A percentile compares a stretch with the other conserved stretches of the same genome.
phyloP scores from a whole-genome alignment of 2,888 invertebrate species.

The Ophion ellenae region DNA sequence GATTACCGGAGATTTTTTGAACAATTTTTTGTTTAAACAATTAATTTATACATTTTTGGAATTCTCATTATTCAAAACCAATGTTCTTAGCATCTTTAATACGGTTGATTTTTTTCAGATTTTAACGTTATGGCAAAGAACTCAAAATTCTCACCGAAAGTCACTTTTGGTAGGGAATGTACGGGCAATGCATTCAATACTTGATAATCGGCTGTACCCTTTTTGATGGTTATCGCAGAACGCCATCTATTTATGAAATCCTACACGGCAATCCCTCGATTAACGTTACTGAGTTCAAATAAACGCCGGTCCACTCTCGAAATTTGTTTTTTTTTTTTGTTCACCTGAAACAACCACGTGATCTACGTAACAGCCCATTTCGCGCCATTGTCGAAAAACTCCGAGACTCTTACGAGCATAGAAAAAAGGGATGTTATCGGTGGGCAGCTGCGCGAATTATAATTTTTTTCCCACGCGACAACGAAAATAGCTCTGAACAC shows the following conservation, averaged over 20 bases:
- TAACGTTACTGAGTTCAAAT: neutral
- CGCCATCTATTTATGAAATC: neutral
- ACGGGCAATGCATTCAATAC: too few species aligned
- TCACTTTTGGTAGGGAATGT: too few species aligned
- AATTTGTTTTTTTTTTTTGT: conserved; percentile 1
- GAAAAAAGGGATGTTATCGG: neutral
- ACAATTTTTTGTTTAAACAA: too few species aligned
- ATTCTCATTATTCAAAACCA: too few species aligned
- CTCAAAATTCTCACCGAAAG: too few species aligned
- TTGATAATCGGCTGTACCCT: neutral
- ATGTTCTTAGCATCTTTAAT: too few species aligned
- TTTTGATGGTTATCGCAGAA: neutral
- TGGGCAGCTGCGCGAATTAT: conserved; percentile 19
- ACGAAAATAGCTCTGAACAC: conserved; percentile 70
- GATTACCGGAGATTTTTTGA: too few species aligned
- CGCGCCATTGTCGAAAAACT: conserved; percentile 40
- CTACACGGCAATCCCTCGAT: neutral
- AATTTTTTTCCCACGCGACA: conserved; percentile 32
- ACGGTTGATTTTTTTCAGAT: too few species aligned
- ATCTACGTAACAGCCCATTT: conserved; percentile 47
- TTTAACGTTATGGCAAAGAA: too few species aligned
- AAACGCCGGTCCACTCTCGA: conserved; percentile 11
- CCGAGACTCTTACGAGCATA: conserved; percentile 60
- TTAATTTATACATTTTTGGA: too few species aligned
- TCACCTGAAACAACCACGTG: conserved; percentile 38